phyloP scores from a whole-genome alignment of 2,797 vertebrate species.

The Macropodus opercularis region DNA sequence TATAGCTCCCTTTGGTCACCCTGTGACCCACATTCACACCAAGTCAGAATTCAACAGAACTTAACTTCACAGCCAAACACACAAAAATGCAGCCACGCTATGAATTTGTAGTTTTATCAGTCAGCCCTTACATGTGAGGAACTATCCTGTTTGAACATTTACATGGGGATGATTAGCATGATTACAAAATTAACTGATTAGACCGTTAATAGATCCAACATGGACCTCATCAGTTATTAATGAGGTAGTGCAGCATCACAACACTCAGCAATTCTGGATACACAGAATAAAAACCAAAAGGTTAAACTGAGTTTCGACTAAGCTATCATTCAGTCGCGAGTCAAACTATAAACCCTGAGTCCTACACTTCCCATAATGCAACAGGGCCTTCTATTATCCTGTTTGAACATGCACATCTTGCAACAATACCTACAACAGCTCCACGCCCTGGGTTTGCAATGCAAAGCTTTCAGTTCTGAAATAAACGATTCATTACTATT shows the following conservation, averaged over 20 bases:
- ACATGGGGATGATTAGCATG: background rate
- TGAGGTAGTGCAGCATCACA: background rate
- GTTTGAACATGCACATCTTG: background rate
- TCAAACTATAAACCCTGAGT: background rate
- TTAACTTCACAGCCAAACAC: background rate
- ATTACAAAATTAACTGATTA: background rate
- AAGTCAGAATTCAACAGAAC: conserved; percentile 7
- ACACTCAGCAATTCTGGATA: no score
- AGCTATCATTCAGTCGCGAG: background rate
- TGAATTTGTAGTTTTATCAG: background rate
- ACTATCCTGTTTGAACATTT: background rate
- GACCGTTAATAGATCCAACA: background rate
- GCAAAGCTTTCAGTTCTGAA: background rate
- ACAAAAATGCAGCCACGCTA: background rate
- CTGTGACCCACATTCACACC: conserved; percentile 50
- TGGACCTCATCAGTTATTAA: background rate
- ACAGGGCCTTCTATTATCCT: background rate
- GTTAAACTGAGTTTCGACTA: no score
- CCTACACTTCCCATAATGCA: conserved; percentile 43
- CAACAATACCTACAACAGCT: no score
- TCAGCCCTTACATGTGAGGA: background rate
- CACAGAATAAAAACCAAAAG: no score
- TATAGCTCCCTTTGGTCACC: conserved; percentile 58
- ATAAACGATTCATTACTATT: background rate
- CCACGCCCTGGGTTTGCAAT: no score